A percentile compares a stretch with the other conserved stretches of the same genome.
Evolutionary conservation across 2,113 vertebrate species (phyloP).

Genomic region (Rhynchomys soricoides): DNA sequence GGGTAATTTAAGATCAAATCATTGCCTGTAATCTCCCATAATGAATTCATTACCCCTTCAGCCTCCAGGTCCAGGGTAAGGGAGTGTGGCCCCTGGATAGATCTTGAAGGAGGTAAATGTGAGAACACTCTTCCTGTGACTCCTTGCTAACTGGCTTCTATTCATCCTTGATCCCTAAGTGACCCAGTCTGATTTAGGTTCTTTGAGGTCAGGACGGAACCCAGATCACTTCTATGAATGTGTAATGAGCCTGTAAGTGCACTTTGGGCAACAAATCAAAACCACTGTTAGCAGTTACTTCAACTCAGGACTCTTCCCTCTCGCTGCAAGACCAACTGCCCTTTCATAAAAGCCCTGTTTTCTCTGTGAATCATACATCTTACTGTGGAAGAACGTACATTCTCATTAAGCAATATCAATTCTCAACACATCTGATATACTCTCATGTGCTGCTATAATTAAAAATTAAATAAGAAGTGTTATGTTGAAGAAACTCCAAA

Average conservation of each 20-base stretch:
- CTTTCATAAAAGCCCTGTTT: conserved; percentile 58
- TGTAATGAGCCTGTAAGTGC: conserved; percentile 69
- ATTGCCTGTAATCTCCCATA: neutral
- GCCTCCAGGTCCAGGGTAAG: neutral
- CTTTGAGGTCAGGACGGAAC: conserved; percentile 51
- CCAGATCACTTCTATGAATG: conserved; percentile 54
- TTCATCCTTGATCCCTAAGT: neutral
- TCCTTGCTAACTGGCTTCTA: neutral
- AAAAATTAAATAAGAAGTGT: conserved; percentile 83
- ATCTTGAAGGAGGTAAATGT: neutral
- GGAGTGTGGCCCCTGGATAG: neutral
- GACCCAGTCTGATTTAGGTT: conserved; percentile 56
- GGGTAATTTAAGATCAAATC: neutral
- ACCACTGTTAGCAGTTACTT: conserved; percentile 25
- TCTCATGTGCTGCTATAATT: conserved; percentile 73
- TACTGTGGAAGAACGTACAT: neutral
- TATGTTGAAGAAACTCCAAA: conserved; percentile 80
- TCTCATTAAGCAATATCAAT: neutral
- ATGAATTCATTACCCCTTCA: neutral
- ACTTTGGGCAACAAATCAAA: conserved; percentile 74
- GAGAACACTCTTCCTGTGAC: neutral
- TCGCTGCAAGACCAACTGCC: conserved; percentile 72
- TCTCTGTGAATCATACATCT: conserved; percentile 60
- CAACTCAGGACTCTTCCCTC: conserved; percentile 11
- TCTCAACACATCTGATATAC: conserved; percentile 5